A percentile compares a stretch with the other conserved stretches of the same genome.
Evolutionary conservation across 2,888 invertebrate genomes (phyloP).

Genomic region (Napeogenes sylphis): DNA sequence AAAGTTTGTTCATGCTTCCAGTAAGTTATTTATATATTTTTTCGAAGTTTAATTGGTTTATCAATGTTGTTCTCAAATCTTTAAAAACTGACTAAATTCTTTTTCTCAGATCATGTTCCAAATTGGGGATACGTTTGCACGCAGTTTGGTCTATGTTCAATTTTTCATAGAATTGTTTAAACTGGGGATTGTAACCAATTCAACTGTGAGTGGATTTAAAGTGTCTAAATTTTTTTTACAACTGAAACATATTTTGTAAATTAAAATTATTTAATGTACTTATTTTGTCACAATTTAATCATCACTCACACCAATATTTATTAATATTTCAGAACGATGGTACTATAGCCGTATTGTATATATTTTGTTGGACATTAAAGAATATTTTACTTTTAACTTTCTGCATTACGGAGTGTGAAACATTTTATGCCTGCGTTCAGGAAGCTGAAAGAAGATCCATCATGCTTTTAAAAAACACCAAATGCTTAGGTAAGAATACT

Average conservation of each 20-base stretch:
- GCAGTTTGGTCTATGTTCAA: conserved; percentile 18
- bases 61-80: not conserved
- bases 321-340: conserved; percentile 11
- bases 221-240: too few relatives aligned
- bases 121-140: conserved; percentile 19
- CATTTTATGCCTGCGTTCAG: conserved; percentile 17
- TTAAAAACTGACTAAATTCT: too few relatives aligned
- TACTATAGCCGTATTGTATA: conserved; percentile 3
- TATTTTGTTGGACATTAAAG: conserved; percentile 17
- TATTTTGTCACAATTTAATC: too few relatives aligned
- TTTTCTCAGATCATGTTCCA: conserved; percentile 6
- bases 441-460: conserved; percentile 20
- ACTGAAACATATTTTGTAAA: too few relatives aligned
- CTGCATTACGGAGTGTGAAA: conserved; percentile 23
- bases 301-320: not conserved
- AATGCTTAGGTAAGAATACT: conserved; percentile 8
- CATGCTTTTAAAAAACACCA: conserved; percentile 5
- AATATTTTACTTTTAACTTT: conserved; percentile 17
- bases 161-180: conserved; percentile 22
- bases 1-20: conserved; percentile 18
- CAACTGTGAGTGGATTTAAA: conserved; percentile 6
- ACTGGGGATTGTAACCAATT: not conserved
- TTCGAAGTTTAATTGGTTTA: not conserved
- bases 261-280: not conserved
- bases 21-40: conserved; percentile 7